A percentile compares a stretch with the other conserved stretches of the same genome.
phyloP scores from a whole-genome alignment of 1,140 invertebrate species.

The Lordiphosa clarofinis region DNA sequence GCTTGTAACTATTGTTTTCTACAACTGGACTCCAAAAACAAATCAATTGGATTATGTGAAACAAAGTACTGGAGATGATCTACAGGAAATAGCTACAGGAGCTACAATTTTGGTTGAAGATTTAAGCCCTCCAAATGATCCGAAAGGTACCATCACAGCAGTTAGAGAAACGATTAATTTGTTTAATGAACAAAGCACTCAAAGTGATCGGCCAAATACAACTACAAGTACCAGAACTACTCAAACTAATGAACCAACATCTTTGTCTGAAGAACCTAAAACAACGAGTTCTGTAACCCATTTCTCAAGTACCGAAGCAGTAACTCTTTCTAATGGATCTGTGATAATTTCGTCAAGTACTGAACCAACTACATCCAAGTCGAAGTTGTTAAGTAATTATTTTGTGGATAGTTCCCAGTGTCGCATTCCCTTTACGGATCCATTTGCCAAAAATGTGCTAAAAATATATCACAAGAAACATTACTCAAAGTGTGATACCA shows the following conservation, averaged over 20 bases:
- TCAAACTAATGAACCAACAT: background rate
- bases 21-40: background rate
- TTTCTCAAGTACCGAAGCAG: no score
- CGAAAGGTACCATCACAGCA: background rate
- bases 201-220: no score
- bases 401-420: conserved; percentile 80
- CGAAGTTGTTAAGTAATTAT: conserved; percentile 24
- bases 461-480: conserved; percentile 82
- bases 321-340: background rate
- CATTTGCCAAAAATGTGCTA: conserved; percentile 83
- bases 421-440: conserved; percentile 84
- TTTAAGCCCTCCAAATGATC: no score
- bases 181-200: no score
- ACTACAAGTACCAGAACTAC: no score
- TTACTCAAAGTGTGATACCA: conserved; percentile 81
- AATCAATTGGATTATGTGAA: background rate
- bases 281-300: background rate
- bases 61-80: background rate
- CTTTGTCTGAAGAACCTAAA: background rate
- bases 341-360: background rate
- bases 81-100: background rate
- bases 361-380: background rate
- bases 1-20: conserved; percentile 8
- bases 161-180: no score
- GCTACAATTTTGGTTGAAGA: background rate